Base-by-base conservation (phyloP, 2,113 vertebrate species). In the Sciurus niger region DNA sequence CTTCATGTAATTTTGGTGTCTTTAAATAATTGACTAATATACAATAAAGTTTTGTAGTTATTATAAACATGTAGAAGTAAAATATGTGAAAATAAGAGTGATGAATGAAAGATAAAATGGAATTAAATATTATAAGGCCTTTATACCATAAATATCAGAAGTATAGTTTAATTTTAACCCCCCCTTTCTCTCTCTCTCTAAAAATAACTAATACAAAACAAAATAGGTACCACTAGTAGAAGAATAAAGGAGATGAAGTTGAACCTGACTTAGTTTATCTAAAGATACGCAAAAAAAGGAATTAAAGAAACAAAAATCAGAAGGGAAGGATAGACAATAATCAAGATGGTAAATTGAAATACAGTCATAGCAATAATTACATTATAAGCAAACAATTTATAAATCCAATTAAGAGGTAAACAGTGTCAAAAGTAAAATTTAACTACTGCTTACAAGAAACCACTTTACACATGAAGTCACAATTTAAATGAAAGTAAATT, bases 361-460 rank as follows among this genome's bases (percentile, higher is more conserved):
- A 16, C 17, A 84, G 22, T 77, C 8, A 58, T 60, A 77, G 20
- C 18, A 46, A 72, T 79, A 76, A 95, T 91, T 78, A 70, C 32
- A 70, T 70, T 74, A 43, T 51, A 79, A 65, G 53, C 43, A 53
- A 46, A 67, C 67, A 24, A 58, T 72, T 40, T 67, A 18, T 68
- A 51, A 67, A 60, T 90, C 6, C 34, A 82, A 18, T 58, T 76
- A 68, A 90, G 32, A 58, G 24, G 37, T 37, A 65, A 55, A 86
- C 60, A 90, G 86, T 91, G 3, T 88, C 12, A 88, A 46, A 60
- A 53, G 8, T 28, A 76, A 95, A 84, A 67, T 94, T 17, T 34
- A 84, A 46, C 12, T 79, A 24, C 37, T 79, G 28, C 6, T 6
- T 78, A 84, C 1, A 40, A 48, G 72, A 74, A 94, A 84, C 34